Evolutionary conservation across 2,797 vertebrate genomes (phyloP).

Genomic region (Cynopterus sphinx): DNA sequence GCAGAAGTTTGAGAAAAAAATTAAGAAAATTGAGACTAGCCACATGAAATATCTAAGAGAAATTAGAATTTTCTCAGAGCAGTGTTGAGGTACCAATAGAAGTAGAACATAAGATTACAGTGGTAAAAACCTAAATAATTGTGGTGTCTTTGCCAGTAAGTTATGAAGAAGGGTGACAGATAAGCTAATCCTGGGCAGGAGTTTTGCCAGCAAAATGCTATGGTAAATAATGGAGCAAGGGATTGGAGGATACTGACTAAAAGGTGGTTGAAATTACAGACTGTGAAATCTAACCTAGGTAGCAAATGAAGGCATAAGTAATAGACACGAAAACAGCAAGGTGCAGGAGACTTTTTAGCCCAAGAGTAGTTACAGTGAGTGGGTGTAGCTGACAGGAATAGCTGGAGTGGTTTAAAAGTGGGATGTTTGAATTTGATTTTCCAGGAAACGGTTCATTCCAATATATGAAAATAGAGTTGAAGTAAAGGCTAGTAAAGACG

Average conservation of each 20-base stretch:
- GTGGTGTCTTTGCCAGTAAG: neutral
- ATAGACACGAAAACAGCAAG: neutral
- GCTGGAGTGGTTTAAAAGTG: neutral
- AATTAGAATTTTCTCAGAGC: neutral
- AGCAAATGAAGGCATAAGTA: neutral
- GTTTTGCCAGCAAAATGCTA: neutral
- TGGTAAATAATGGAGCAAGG: neutral
- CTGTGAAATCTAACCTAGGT: neutral
- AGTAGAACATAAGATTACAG: neutral
- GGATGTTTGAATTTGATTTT: neutral
- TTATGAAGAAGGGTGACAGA: neutral
- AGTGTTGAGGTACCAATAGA: neutral
- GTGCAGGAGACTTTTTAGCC: neutral
- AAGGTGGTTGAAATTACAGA: neutral
- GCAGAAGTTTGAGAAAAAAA: neutral
- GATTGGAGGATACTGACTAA: neutral
- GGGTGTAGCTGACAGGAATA: neutral
- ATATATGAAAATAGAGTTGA: neutral
- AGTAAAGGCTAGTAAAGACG: neutral
- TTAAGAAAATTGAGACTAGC: neutral
- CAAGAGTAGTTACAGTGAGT: neutral
- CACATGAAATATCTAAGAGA: neutral
- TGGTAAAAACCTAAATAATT: neutral
- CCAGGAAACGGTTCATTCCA: neutral
- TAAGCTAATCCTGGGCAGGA: neutral